A percentile compares a stretch with the other conserved stretches of the same genome.
Conservation (phyloP, 2,797 vertebrate species). For the Momotus momota region DNA sequence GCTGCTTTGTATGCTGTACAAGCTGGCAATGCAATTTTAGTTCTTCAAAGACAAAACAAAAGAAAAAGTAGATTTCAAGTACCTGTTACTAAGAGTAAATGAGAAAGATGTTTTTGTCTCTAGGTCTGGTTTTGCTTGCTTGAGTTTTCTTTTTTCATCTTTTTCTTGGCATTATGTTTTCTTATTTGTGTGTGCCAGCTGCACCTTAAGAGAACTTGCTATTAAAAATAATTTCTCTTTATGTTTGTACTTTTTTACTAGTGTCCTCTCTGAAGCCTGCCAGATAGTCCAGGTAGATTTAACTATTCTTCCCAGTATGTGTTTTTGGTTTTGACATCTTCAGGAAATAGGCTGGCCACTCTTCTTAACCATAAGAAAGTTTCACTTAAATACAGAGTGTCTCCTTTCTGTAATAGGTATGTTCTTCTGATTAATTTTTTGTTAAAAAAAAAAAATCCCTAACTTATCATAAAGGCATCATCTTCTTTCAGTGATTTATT, state of each 20-base stretch:
- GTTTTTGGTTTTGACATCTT: background rate
- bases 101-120: background rate
- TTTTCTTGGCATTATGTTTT: background rate
- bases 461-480: background rate
- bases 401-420: background rate
- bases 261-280: background rate
- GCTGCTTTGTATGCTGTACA: background rate
- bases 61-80: background rate
- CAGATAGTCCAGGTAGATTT: background rate
- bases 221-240: background rate
- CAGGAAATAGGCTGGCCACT: background rate
- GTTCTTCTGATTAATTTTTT: background rate
- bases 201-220: background rate
- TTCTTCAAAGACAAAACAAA: background rate
- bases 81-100: background rate
- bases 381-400: background rate
- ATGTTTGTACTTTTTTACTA: background rate
- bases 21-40: background rate
- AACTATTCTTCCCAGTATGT: background rate
- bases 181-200: background rate
- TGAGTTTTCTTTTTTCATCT: background rate
- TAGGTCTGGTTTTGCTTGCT: background rate
- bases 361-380: background rate
- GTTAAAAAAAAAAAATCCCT: background rate
- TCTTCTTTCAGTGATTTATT: background rate